Base-by-base conservation (phyloP, 1,140 invertebrate genomes). In the Nephila pilipes region DNA sequence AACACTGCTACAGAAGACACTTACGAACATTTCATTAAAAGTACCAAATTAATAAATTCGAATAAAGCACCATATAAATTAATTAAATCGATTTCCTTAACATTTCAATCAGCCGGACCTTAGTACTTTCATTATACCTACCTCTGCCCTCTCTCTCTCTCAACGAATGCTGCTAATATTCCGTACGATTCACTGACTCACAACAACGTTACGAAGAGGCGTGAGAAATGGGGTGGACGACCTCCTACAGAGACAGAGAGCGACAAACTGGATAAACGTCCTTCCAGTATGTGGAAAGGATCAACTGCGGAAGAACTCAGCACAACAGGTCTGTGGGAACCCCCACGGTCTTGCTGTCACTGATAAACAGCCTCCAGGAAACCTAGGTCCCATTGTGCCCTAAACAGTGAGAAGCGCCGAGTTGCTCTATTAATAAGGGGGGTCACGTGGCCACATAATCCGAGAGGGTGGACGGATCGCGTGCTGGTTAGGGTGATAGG, bases 391-490 rank as follows among this genome's bases (percentile, higher is more conserved):
- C 89, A 91, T 81, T 83, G 89, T 83, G 25, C 79, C 22, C 22
- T 63, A 91, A 83, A 91, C 89, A 91, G 89, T 83, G 75, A 91
- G 89, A 91, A 91, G 89, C 89, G 54, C 79, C 79, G 55, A 79
- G 83, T 91, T 91, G 89, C 79, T 79, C 89, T 91, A 91, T 91
- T 91, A 91, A 91, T 83, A 91, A 81, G 54, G 79, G 46, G 54
- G 75, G 65, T 16, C 89, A 58, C 89, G 89, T 91, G 89, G 54
- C 89, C 89, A 55, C 25, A 46, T 79, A 85, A 85, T 85, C 83
- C 83, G 55, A 57, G 18, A 32, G 29, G 83, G 16, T 22, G 29
- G 83, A 32, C 14, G 29, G 69, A 46, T 89, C 87, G 29, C 46
- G 65, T 75, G 69, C 54, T 69, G 54, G 65, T 75, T 89, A 79